Conservation (phyloP, 2,888 invertebrate species). For the Acrocera orbiculus region DNA sequence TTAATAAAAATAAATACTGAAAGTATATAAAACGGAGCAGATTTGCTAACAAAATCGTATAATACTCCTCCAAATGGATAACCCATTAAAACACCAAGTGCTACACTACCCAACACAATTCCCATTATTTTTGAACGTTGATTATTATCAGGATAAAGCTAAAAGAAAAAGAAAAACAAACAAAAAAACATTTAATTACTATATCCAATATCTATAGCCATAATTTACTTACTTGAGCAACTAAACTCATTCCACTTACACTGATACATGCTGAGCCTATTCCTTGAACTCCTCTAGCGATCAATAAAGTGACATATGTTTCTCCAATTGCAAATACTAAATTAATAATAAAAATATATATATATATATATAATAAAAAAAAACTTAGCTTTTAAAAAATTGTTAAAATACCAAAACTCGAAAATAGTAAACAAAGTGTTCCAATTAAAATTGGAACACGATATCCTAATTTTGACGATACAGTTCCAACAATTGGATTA, state of each 20-base stretch:
- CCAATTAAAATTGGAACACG: slow-evolving; percentile 49
- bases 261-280: slow-evolving; percentile 63
- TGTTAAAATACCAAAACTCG: slow-evolving; percentile 52
- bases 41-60: slow-evolving; percentile 58
- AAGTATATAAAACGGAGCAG: slow-evolving; percentile 54
- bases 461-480: slow-evolving; percentile 48
- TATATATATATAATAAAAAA: background rate
- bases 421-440: slow-evolving; percentile 45
- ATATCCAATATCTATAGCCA: too few relatives aligned
- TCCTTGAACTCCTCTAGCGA: slow-evolving; percentile 63
- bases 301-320: slow-evolving; percentile 46
- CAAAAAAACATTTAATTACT: too few relatives aligned
- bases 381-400: too few relatives aligned
- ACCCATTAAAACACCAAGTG: slow-evolving; percentile 61
- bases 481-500: slow-evolving; percentile 56
- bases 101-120: slow-evolving; percentile 60
- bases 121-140: slow-evolving; percentile 54
- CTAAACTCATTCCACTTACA: slow-evolving; percentile 64
- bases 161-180: background rate
- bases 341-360: background rate
- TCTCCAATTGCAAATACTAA: slow-evolving; percentile 60
- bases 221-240: slow-evolving; percentile 37
- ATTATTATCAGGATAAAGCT: slow-evolving; percentile 30
- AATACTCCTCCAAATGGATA: slow-evolving; percentile 66
- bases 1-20: slow-evolving; percentile 38